Conservation (phyloP, 2,797 vertebrate species). For the Tangara arthus region DNA sequence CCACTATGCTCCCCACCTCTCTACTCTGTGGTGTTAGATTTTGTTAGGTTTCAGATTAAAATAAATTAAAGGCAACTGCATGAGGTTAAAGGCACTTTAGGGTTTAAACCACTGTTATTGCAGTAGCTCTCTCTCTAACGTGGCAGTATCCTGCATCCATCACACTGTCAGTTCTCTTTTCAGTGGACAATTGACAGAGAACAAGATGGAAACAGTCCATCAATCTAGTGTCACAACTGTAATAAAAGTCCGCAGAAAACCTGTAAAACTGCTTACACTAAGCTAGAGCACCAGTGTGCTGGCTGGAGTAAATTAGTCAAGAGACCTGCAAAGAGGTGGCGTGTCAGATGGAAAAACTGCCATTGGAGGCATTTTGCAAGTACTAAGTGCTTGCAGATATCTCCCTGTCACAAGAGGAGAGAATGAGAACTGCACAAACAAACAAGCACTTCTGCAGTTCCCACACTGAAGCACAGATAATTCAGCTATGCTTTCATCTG, state of each 20-base stretch:
- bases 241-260: slow-evolving; percentile 77
- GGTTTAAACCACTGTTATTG: slow-evolving; percentile 60
- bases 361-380: neutral
- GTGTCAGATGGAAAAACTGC: slow-evolving; percentile 39
- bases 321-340: slow-evolving; percentile 55
- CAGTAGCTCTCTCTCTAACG: slow-evolving; percentile 54
- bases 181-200: slow-evolving; percentile 75
- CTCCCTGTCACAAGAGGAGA: neutral
- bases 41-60: slow-evolving; percentile 62
- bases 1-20: neutral
- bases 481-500: neutral
- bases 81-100: slow-evolving; percentile 56
- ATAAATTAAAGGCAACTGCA: slow-evolving; percentile 68
- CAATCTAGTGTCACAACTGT: slow-evolving; percentile 76
- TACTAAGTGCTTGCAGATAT: neutral
- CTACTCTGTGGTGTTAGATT: slow-evolving; percentile 30
- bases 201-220: slow-evolving; percentile 78
- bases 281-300: slow-evolving; percentile 45
- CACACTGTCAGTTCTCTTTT: slow-evolving; percentile 72
- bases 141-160: slow-evolving; percentile 70
- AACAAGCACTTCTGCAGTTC: neutral
- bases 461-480: neutral
- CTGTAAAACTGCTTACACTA: slow-evolving; percentile 70
- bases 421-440: neutral
- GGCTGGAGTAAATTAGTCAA: slow-evolving; percentile 52